Evolutionary conservation across 2,113 vertebrate genomes (phyloP).

Genomic region (Irena cyanogastra): DNA sequence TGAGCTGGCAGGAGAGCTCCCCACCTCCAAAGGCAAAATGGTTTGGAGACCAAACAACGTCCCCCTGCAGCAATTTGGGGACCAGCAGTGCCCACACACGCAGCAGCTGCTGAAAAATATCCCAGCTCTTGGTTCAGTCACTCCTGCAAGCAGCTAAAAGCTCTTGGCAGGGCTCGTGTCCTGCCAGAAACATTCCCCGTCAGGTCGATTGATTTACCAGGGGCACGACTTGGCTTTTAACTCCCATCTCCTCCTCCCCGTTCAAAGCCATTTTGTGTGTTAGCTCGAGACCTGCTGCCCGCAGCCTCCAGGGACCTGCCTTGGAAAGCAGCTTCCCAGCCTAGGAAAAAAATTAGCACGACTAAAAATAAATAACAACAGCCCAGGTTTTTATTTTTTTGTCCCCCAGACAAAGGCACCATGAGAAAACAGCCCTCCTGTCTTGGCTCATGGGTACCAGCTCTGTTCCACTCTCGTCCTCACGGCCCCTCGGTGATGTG

Average conservation of each 20-base stretch:
- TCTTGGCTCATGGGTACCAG: accelerated
- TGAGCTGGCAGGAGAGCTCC: not conserved
- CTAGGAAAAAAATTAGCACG: not conserved
- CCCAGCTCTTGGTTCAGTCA: not conserved
- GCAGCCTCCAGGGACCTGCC: not conserved
- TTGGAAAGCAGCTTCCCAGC: conserved; percentile 18
- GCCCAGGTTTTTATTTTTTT: not conserved
- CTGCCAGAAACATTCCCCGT: not conserved
- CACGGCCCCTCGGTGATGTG: accelerated
- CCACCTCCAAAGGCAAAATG: accelerated
- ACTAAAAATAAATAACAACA: conserved; percentile 25
- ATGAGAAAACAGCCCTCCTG: accelerated
- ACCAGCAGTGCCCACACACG: not conserved
- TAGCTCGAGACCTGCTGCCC: not conserved
- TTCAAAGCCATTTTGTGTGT: not conserved
- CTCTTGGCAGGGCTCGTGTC: not conserved
- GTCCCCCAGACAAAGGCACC: not conserved
- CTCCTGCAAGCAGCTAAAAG: not conserved
- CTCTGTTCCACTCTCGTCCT: accelerated
- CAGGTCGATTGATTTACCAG: conserved; percentile 9
- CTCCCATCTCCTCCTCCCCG: not conserved
- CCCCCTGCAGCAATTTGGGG: not conserved
- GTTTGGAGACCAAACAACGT: not conserved
- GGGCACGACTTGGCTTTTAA: conserved; percentile 2
- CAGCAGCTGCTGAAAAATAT: not conserved